Percentiles rank a stretch among this genome's conserved stretches.
phyloP scores from a whole-genome alignment of 2,113 vertebrate species.

The Cyprinodon variegatus region DNA sequence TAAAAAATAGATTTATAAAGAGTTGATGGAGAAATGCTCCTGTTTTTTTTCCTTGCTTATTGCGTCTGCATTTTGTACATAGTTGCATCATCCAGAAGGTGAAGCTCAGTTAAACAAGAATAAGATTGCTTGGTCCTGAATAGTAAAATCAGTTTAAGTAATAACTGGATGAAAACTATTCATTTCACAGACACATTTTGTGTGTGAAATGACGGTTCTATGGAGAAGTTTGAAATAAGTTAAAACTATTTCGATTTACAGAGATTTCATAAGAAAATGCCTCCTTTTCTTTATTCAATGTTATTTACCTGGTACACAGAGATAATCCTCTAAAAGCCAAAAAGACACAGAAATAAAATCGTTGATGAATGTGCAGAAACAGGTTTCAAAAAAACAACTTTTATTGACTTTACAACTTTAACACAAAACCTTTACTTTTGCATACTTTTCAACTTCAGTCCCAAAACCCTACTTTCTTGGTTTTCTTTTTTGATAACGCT shows the following conservation, averaged over 20 bases:
- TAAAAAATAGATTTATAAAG: no score
- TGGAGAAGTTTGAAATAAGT: no score
- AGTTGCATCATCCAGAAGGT: no score
- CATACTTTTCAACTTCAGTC: constrained; percentile 32
- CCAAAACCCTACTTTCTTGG: constrained; percentile 24
- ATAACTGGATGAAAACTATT: no score
- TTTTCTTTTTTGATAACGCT: constrained; percentile 33
- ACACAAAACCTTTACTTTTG: constrained; percentile 51
- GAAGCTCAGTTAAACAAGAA: no score
- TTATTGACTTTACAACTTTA: constrained; percentile 58
- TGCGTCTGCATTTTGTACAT: no score
- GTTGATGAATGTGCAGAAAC: constrained; percentile 14
- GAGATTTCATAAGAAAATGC: not conserved
- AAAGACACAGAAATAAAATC: not conserved
- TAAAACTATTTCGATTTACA: not conserved
- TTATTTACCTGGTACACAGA: not conserved
- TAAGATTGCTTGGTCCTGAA: no score
- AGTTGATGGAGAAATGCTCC: no score
- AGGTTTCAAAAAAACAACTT: constrained; percentile 43
- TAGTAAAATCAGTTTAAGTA: no score
- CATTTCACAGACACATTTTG: no score
- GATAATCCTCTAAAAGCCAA: not conserved
- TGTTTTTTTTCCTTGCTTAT: no score
- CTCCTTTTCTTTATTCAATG: not conserved
- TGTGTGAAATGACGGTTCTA: no score